These are phyloP conservation scores for Pristionchus fissidentatus DNA, from an alignment of 2,888 invertebrate genomes.

Conservation along the genomic window DNA sequence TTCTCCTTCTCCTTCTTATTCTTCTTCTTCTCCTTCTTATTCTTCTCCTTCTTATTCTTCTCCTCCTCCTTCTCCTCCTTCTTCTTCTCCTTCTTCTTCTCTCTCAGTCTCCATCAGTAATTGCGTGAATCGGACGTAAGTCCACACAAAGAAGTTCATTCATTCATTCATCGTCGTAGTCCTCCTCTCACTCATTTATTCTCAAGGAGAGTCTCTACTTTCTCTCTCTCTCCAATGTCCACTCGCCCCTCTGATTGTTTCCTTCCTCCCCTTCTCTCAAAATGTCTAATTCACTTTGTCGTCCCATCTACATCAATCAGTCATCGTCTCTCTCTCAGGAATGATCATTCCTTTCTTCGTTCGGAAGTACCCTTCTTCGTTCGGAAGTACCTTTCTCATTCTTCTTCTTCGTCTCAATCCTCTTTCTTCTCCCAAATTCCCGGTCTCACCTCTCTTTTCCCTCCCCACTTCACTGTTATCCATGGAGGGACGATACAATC, in stretches of 20 bases:
- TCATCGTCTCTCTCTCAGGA: not conserved
- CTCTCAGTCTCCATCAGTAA: slow-evolving; percentile 23
- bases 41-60: not conserved
- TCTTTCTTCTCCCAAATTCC: not conserved
- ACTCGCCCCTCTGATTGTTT: slow-evolving; percentile 36
- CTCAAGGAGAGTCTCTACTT: slow-evolving; percentile 8
- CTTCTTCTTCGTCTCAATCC: not conserved
- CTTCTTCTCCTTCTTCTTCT: not conserved
- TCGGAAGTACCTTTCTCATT: not conserved
- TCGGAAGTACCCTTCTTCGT: not conserved
- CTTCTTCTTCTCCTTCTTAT: not conserved
- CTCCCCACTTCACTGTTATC: not conserved
- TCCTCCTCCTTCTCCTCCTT: not conserved
- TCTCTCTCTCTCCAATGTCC: not conserved
- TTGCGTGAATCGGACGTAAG: slow-evolving; percentile 4
- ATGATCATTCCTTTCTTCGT: not conserved
- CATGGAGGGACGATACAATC: slow-evolving; percentile 6
- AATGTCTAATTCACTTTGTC: slow-evolving; percentile 41
- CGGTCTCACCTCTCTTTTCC: not conserved
- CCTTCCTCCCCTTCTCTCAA: slow-evolving; percentile 15
- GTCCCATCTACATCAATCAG: slow-evolving; percentile 46
- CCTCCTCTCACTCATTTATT: slow-evolving; percentile 23
- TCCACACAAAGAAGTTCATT: slow-evolving; percentile 7
- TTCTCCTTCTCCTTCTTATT: slow-evolving; percentile 13
- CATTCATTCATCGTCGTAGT: not conserved